Percentiles rank a stretch among this genome's conserved stretches.
phyloP scores from a whole-genome alignment of 2,797 vertebrate genomes.

The Halcyon chelicuti region DNA sequence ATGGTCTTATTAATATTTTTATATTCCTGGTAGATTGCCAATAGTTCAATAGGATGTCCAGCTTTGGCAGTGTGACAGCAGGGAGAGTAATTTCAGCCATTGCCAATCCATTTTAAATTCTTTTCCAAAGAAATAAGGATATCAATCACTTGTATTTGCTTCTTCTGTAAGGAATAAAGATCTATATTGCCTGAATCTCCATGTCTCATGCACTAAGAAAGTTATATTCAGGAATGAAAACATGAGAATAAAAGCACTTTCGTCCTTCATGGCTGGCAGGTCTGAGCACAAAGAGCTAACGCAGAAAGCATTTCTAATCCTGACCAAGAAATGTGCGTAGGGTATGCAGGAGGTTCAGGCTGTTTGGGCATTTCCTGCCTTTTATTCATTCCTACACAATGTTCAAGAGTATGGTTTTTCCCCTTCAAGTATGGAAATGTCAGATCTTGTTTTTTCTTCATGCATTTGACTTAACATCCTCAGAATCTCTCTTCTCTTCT shows the following conservation, averaged over 20 bases:
- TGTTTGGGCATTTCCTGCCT: not conserved
- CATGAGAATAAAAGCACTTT: not conserved
- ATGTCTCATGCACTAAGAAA: not conserved
- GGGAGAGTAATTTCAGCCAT: constrained; percentile 30
- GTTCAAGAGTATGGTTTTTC: not conserved
- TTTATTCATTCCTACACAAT: not conserved
- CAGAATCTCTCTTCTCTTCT: not conserved
- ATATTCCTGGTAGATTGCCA: constrained; percentile 24
- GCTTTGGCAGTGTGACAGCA: constrained; percentile 29
- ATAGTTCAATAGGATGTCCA: not conserved
- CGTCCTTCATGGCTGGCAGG: not conserved
- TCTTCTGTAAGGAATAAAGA: constrained; percentile 5
- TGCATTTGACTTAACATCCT: constrained; percentile 27
- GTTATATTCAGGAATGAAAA: not conserved
- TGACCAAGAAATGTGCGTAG: not conserved
- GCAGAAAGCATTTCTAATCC: not conserved
- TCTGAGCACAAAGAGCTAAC: not conserved
- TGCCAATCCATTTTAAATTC: constrained; percentile 61
- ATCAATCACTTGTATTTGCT: constrained; percentile 34
- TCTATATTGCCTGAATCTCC: constrained; percentile 7
- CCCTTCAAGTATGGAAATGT: constrained; percentile 1
- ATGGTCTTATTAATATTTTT: constrained; percentile 8
- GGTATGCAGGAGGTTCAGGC: not conserved
- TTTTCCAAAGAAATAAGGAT: constrained; percentile 32
- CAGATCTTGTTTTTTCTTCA: not conserved